Evolutionary conservation across 2,888 invertebrate species (phyloP).

Genomic region (Acronicta aceris): DNA sequence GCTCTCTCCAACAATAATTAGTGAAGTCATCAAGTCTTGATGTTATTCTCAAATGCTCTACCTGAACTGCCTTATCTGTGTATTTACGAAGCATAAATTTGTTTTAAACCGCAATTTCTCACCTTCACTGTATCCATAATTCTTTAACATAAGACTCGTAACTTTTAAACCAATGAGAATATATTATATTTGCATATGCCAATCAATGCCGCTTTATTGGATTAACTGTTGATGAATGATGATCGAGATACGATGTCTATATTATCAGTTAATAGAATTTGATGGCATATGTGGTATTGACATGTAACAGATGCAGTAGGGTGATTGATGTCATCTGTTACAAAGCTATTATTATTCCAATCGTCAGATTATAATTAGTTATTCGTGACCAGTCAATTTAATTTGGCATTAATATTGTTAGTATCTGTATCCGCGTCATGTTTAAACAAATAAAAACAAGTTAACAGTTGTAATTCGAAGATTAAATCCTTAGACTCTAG

Average conservation of each 20-base stretch:
- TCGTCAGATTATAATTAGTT: conserved; percentile 22
- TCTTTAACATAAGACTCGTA: background rate
- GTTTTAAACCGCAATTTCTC: background rate
- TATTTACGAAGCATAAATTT: background rate
- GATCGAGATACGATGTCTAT: conserved; percentile 8
- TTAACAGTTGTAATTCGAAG: too few species aligned
- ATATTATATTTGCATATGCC: conserved; percentile 1
- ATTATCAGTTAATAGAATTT: conserved; percentile 43
- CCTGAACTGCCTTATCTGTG: background rate
- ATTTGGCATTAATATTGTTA: background rate
- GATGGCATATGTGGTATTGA: conserved; percentile 30
- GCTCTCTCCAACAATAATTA: background rate
- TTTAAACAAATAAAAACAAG: too few species aligned
- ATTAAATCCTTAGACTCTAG: too few species aligned
- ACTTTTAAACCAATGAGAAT: background rate
- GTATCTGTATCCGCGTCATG: background rate
- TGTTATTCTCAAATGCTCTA: background rate
- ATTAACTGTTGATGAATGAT: conserved; percentile 27
- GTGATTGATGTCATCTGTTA: conserved; percentile 36
- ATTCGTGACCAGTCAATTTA: background rate
- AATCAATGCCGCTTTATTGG: conserved; percentile 3
- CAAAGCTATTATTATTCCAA: conserved; percentile 16
- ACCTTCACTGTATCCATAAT: background rate
- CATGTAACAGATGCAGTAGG: conserved; percentile 34
- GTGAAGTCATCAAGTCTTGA: background rate